phyloP scores from a whole-genome alignment of 2,888 invertebrate species.

The Rhodophaea formosa region DNA sequence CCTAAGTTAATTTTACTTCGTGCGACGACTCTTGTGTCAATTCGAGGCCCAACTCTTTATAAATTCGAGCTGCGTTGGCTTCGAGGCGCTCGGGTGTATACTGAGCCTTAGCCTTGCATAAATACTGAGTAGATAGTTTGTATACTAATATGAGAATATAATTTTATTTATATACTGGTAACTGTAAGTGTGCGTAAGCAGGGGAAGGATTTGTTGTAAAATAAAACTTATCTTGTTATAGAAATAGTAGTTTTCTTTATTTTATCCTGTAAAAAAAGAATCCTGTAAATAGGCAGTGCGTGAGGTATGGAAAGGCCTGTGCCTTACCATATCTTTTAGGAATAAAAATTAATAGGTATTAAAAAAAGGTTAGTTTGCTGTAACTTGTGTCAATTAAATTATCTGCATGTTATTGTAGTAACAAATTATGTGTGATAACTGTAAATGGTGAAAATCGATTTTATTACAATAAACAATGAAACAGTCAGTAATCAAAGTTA shows the following conservation, averaged over 20 bases:
- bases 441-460: too few relatives aligned
- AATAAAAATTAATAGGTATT: too few relatives aligned
- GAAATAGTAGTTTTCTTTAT: constrained; percentile 10
- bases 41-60: not conserved
- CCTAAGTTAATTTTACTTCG: too few relatives aligned
- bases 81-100: not conserved
- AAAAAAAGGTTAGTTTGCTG: too few relatives aligned
- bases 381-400: too few relatives aligned
- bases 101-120: constrained; percentile 19
- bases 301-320: too few relatives aligned
- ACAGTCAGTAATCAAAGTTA: too few relatives aligned
- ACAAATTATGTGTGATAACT: too few relatives aligned
- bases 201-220: constrained; percentile 13
- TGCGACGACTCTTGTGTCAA: not conserved
- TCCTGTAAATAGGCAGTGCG: too few relatives aligned
- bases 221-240: constrained; percentile 15
- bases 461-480: too few relatives aligned
- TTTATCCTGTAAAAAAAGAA: constrained; percentile 12
- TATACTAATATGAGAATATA: constrained; percentile 22
- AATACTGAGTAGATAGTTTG: constrained; percentile 20
- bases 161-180: constrained; percentile 26
- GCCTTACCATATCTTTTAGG: too few relatives aligned
- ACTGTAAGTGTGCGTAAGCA: constrained; percentile 11
- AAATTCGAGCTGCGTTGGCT: not conserved
- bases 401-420: too few relatives aligned